Evolutionary conservation across 2,113 vertebrate species (phyloP), one percentile per base, ranked within the genome.

Genomic region (Coreoperca whiteheadi): DNA sequence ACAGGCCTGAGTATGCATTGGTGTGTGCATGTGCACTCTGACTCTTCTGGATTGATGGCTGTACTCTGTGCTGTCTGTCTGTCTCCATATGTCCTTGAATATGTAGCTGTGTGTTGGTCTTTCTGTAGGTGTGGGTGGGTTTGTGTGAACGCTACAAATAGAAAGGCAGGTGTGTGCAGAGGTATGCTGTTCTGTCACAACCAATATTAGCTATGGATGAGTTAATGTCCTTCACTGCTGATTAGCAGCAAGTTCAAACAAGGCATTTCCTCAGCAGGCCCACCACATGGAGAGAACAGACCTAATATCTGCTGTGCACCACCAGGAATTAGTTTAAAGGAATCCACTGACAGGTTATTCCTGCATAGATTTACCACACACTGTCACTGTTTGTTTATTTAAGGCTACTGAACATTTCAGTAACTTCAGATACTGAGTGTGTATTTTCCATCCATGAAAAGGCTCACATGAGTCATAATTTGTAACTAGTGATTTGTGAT

Each of bases 221-320:
- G 92, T 94, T 90, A 90, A 74, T 73, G 77, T 74, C 9, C 30
- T 81, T 81, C 72, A 41, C 56, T 70, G 61, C 85, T 81, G 69
- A 92, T 84, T 30, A 69, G 37, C 61, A 73, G 66, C 89, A 87
- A 85, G 87, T 89, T 93, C 28, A 88, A 91, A 87, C 90, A 91
- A 61, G 78, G 66, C 57, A 25, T 59, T 70, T 72, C 37, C 50
- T 70, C 71, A 20, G 41, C 34, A 50, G 64, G 34, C 50, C 50
- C 43, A 70, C 25, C 60, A 32, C 28, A 56, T 6, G 16, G n/a
- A 76, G 39, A 61, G 71, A 71, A 70, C 74, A 46, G 43, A 66
- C 57, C 60, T 71, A 8, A 48, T 43, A 7, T 79, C 56, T 30
- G 39, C 54, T 69, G 21, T 37, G 4, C 39, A 1, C 59, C 30